Conservation (phyloP, 2,797 vertebrate species). For the Sternotherus odoratus region DNA sequence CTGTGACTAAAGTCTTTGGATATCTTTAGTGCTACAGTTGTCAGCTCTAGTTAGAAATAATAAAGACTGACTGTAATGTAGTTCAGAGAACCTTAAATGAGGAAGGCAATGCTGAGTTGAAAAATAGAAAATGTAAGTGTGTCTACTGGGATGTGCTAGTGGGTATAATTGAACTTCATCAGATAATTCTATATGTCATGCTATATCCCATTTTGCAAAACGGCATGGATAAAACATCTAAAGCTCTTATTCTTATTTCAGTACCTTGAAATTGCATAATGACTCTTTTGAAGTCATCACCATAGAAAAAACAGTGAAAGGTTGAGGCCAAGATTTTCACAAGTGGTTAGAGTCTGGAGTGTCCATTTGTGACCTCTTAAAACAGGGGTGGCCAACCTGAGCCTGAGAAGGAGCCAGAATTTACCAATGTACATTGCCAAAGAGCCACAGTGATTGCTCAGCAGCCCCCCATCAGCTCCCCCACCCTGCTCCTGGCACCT, state of each 20-base stretch:
- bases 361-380: background rate
- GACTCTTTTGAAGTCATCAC: background rate
- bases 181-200: background rate
- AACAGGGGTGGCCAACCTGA: background rate
- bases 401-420: no score
- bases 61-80: background rate
- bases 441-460: no score
- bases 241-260: background rate
- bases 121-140: conserved; percentile 1
- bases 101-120: background rate
- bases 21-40: conserved; percentile 5
- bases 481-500: no score
- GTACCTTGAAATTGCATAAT: background rate
- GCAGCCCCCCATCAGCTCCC: no score
- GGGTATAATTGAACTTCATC: background rate
- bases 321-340: background rate
- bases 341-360: background rate
- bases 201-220: background rate
- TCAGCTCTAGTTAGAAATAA: conserved; percentile 36
- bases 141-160: background rate
- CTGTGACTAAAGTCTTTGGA: background rate
- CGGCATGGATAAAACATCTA: background rate
- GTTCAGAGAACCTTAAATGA: conserved; percentile 32
- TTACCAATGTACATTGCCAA: no score
- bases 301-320: background rate